Evolutionary conservation across 2,888 invertebrate genomes (phyloP), one percentile per base, ranked within the genome.

Genomic region (Hydropsyche betteni): DNA sequence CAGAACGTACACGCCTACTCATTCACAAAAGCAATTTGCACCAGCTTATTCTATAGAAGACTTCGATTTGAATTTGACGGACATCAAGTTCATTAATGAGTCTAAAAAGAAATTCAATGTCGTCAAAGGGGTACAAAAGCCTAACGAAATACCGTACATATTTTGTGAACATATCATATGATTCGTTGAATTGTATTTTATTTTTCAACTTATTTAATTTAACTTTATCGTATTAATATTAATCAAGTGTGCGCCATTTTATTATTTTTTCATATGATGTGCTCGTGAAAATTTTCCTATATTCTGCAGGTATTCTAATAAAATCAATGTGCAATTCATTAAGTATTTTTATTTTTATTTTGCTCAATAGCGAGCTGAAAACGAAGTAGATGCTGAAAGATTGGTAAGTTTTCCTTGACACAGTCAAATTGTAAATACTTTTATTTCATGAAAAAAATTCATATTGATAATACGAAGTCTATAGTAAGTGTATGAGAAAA

Each of bases 151-250:
- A 61, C 79, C 79, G 0, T 76, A 77, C 16, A 76, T 79, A 64
- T 77, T 79, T 77, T 79, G 77, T 64, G 79, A 79, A 69, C 72
- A 79, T 70, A 72, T 79, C 12, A 75, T 75, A 24, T 71, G n/a
- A 34, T 68, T 12, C n/a, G n/a, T 61, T 24, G 24, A 61, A 33
- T 24, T 12, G 12, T n/a, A 68, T 14, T 33, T n/a, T 44, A 68
- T 34, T n/a, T 6, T 33, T 34, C n/a, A n/a, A 1, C 7, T 68
- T 68, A 10, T 36, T 44, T 64, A 12, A 64, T 64, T 33, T 12
- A 16, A 53, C 4, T 0, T 53, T 16, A 12, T 2, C 4, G 7
- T 53, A 14, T 12, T 53, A 1, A n/a, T 1, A 14, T 53, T 51
- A 12, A 58, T 58, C 16, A 24, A 58, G n/a, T 12, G 16, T n/a